Evolutionary conservation across 1,140 invertebrate genomes (phyloP), one percentile per base, ranked within the genome.

Genomic region (Camponotus vicinus): DNA sequence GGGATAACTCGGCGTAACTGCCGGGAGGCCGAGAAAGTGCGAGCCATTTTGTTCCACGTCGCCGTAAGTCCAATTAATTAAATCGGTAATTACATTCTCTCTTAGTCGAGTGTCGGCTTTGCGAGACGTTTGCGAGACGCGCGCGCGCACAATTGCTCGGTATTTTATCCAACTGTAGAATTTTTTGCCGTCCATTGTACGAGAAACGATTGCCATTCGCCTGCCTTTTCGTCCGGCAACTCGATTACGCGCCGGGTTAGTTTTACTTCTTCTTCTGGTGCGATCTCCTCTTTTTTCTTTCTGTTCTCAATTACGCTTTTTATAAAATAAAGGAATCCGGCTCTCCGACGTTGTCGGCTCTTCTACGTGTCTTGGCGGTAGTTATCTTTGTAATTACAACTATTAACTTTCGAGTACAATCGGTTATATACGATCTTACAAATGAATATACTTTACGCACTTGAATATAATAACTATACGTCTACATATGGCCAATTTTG

Each of bases 71-170:
- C 75, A 88, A 91, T 85, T 88, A 88, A 91, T 91, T 91, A 86
- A 88, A 89, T 73, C 90, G 89, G 73, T 91, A 91, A 92, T 92
- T 91, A 91, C 88, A 87, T 87, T 89, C 67, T 70, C 67, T 70
- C 55, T 1, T 32, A 40, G 15, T 18, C 78, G 78, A 82, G 78
- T 59, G 78, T 52, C 79, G 78, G 27, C 27, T 79, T 27, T 57
- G 66, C 64, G 78, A 57, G 45, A 52, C 37, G 67, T 45, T 49
- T 52, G 34, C 37, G 49, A 42, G 13, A 42, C 67, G 52, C 21
- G 27, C 7, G n/a, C 6, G 18, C 82, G 63, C 79, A 15, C 34
- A 21, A 64, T 66, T 66, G 63, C 52, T 64, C 13, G 37, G 34
- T 49, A 27, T 73, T 88, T 77, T 64, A 45, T 85, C 57, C 59